Evolutionary conservation across 2,113 vertebrate species (phyloP), one percentile per base, ranked within the genome.

Genomic region (Phaethon lepturus): DNA sequence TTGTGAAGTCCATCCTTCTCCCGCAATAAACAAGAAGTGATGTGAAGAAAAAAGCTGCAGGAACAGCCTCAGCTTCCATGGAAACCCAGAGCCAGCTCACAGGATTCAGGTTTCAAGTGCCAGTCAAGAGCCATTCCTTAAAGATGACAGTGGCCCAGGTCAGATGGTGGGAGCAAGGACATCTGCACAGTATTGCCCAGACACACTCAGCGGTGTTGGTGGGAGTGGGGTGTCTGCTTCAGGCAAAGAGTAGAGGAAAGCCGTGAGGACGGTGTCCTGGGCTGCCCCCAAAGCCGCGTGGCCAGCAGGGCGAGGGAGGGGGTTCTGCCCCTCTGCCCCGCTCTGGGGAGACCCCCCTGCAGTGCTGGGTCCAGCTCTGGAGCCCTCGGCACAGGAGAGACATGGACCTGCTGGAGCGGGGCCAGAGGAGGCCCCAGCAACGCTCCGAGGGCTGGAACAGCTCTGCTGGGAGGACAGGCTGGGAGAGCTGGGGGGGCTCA

Each of bases 111-210:
- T 5, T 5, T 6, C 14, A 6, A 14, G 72, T 23, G 76, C 31
- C 67, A 40, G 31, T 1, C 64, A 7, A 38, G 42, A 68, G 42
- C 81, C 10, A 0, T 17, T 44, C 52, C 76, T 50, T 18, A 33
- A 1, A 9, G 50, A 64, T 10, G 44, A 6, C 64, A 10, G 71
- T 5, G 45, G 25, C 4, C 40, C 14, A 2, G 4, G 7, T 4
- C 24, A 17, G 31, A 8, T 6, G 17, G 13, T 0, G 38, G 52
- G 40, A 82, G 77, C 25, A 6, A 53, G 63, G 38, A 15, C 12
- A 15, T 23, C 55, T 9, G 50, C 28, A 12, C 24, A 3, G 1
- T 13, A 20, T 26, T 10, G 0, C 59, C 35, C 2, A 2, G 20
- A 50, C 35, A 71, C 1, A 5, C 90, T 25, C 63, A 4, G 50